Percentiles rank a stretch among this genome's conserved stretches.
phyloP scores from a whole-genome alignment of 1,140 invertebrate genomes.

The Caerostris darwini region DNA sequence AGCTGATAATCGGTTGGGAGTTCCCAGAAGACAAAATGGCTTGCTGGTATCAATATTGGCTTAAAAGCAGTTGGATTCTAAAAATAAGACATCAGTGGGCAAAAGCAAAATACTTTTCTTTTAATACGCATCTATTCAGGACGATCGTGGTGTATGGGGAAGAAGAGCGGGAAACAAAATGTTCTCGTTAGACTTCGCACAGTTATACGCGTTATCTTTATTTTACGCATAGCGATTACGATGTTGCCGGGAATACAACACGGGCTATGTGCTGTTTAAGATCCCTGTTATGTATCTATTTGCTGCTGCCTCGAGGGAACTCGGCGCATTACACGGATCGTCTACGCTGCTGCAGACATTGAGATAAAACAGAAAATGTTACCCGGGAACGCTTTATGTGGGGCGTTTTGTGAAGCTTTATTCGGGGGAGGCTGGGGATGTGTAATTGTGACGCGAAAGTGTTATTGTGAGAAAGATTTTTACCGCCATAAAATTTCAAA shows the following conservation, averaged over 20 bases:
- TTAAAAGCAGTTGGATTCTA: background rate
- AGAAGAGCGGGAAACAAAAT: constrained; percentile 11
- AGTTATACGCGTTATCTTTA: constrained; percentile 29
- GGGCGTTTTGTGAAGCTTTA: background rate
- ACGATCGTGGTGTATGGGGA: no score
- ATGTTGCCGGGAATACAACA: background rate
- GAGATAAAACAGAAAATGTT: constrained; percentile 63
- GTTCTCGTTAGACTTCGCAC: constrained; percentile 11
- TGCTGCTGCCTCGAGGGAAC: constrained; percentile 1
- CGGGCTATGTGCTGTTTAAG: constrained; percentile 4
- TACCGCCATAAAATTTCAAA: constrained; percentile 20
- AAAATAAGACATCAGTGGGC: background rate
- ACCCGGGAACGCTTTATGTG: background rate
- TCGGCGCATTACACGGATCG: constrained; percentile 60
- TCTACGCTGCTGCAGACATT: background rate
- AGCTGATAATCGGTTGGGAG: background rate
- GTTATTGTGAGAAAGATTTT: constrained; percentile 21
- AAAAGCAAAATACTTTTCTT: background rate
- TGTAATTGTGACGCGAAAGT: background rate
- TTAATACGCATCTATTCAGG: background rate
- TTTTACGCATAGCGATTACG: constrained; percentile 56
- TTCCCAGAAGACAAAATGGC: background rate
- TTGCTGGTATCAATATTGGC: background rate
- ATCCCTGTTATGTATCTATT: constrained; percentile 66
- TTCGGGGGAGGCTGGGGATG: background rate